A percentile compares a stretch with the other conserved stretches of the same genome.
These are phyloP conservation scores for Aurelia aurita DNA, from an alignment of 30 jellyfish, hydroid and myxozoan species.

Conservation along the genomic window DNA sequence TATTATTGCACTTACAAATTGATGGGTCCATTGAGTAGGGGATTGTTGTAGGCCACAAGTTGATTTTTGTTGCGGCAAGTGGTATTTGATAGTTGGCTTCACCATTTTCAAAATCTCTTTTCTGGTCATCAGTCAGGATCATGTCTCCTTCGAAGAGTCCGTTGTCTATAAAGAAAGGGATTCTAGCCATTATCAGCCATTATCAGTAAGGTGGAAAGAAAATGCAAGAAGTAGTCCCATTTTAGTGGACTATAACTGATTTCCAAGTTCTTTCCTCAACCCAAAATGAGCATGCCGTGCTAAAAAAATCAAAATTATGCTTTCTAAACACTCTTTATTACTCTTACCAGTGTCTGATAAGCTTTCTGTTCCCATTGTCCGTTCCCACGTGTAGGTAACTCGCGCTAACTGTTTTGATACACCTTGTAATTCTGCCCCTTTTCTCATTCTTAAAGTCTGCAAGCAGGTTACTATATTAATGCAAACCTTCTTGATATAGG, in stretches of 20 bases:
- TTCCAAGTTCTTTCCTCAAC: no score
- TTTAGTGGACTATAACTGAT: not conserved
- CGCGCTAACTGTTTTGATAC: no score
- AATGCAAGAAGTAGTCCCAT: not conserved
- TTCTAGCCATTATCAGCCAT: not conserved
- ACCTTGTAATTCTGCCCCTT: no score
- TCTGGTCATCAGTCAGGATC: conserved; percentile 67
- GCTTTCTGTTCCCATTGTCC: no score
- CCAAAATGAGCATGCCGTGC: no score
- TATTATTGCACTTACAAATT: conserved; percentile 34
- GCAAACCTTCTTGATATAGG: no score
- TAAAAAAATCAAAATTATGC: no score
- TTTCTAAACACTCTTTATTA: no score
- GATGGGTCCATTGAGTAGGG: conserved; percentile 57
- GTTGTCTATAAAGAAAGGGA: conserved; percentile 14
- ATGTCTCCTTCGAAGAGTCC: conserved; percentile 76
- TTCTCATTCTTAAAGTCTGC: no score
- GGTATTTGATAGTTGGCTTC: conserved; percentile 62
- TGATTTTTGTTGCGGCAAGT: conserved; percentile 66
- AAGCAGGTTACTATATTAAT: no score
- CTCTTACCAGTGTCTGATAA: no score
- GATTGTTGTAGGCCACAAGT: conserved; percentile 66
- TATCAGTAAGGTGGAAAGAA: not conserved
- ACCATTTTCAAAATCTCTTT: conserved; percentile 41
- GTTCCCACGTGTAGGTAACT: no score